Base-by-base conservation (phyloP, 37 sponge, comb jelly and placozoan species). In the Chondrilla cf. caribensis region DNA sequence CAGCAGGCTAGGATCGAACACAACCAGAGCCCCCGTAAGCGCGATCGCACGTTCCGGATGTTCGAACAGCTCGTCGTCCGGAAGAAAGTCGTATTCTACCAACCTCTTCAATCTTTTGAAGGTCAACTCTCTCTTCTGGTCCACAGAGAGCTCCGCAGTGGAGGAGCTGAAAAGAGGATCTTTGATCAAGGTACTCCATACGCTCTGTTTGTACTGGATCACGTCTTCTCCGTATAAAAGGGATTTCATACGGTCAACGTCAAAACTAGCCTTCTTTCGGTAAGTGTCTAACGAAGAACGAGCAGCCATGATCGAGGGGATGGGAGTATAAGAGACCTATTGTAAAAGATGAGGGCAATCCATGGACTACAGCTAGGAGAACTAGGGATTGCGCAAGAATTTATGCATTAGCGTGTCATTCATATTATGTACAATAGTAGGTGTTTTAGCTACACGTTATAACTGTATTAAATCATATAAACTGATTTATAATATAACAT, bases 91-190 rank as follows among this genome's bases (percentile, higher is more conserved):
- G 60, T 94, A 91, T 51, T 91, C 95, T 2, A 65, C 37, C 22
- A 94, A 44, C 7, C 92, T 58, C 70, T 90, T 88, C 29, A 67
- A 39, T 66, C 92, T 42, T 71, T 42, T 88, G 73, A 86, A 86
- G 8, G 85, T 77, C 54, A 94, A 33, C 47, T 77, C 78, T 42
- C 84, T 71, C 73, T 79, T 38, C 26, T 94, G 39, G 32, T 87
- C 78, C 21, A 89, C 58, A n/a, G 89, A 66, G 39, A 85, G 70
- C 21, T 79, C 58, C 1, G 28, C 33, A 24, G 64, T 33, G 0
- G 86, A 84, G 7, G 55, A 0, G 25, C 40, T 38, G 54, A 94
- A 94, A 17, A 94, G 87, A 19, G 93, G 89, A 29, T 94, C 95
- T 17, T 24, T 81, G 31, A 54, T 71, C 26, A 94, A 70, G 2